Evolutionary conservation across 2,113 vertebrate genomes (phyloP), one percentile per base, ranked within the genome.

Genomic region (Hemiprocne comata): DNA sequence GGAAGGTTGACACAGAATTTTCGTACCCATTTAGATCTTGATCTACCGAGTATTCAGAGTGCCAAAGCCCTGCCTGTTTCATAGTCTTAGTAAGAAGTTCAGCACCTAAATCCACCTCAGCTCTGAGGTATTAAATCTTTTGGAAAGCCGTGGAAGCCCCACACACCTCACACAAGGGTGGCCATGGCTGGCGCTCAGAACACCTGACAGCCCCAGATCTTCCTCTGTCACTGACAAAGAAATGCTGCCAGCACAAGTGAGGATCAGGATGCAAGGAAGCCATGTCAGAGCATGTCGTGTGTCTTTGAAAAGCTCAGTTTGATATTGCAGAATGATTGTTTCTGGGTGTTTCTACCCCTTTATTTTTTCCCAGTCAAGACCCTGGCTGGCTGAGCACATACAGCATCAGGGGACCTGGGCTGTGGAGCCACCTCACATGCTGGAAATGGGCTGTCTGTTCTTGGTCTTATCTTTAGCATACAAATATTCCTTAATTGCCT

Each of bases 401-500:
- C 40, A 44, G 74, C 77, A 82, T 16, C 51, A 50, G 55, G 55
- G 79, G 20, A 64, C 21, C 48, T 11, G 24, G 57, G 36, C 64
- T 50, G 81, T 76, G 42, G 28, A 87, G 62, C 67, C 66, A 28
- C 55, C 38, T 38, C 6, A 6, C 19, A 13, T 6, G 8, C 61
- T 75, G 70, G 38, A 86, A 79, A 85, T 15, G 57, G 1, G 9
- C 54, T 71, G 55, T 51, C 67, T 87, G 16, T 72, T 90, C 62
- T 89, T 64, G 48, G 53, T n/a, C 33, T 91, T 76, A 77, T 71
- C 55, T 70, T 90, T 88, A 95, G 40, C 93, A 82, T 36, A 91
- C 85, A 94, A 93, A 94, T 86, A 95, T 89, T 77, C 71, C 76
- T 74, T 97, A 97, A 96, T 94, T 96, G 85, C 54, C 55, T 23